Conservation (phyloP, 2,797 vertebrate species). For the Brachyrhaphis roseni region DNA sequence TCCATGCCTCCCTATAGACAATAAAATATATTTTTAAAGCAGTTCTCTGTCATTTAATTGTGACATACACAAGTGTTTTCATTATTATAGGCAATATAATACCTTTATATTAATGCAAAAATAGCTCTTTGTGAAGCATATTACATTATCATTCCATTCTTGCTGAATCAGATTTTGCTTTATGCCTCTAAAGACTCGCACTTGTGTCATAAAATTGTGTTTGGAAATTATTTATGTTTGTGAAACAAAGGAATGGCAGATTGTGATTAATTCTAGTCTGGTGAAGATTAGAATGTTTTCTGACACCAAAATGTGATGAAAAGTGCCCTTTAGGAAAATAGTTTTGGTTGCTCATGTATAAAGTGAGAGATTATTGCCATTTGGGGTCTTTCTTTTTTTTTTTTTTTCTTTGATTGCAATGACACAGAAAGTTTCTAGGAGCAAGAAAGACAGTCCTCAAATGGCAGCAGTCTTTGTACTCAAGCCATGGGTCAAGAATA, state of each 20-base stretch:
- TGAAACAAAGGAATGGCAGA: not conserved
- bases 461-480: constrained; percentile 15
- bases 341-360: constrained; percentile 20
- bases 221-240: not conserved
- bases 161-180: not conserved
- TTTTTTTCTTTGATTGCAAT: constrained; percentile 8
- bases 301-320: not conserved
- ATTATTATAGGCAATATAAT: not conserved
- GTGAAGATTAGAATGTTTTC: not conserved
- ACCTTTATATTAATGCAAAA: not conserved
- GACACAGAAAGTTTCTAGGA: constrained; percentile 24
- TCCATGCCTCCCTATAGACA: no score
- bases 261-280: not conserved
- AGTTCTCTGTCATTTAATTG: not conserved
- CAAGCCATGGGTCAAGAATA: not conserved
- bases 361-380: constrained; percentile 11
- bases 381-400: constrained; percentile 1
- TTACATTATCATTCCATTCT: not conserved
- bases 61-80: not conserved
- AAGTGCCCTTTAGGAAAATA: not conserved
- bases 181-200: not conserved
- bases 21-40: no score
- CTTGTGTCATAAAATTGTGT: not conserved
- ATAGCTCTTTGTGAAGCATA: not conserved
- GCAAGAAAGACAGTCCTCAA: constrained; percentile 28